These are phyloP conservation scores for Bubo bubo DNA, from an alignment of 2,113 vertebrate genomes.

Conservation along the genomic window DNA sequence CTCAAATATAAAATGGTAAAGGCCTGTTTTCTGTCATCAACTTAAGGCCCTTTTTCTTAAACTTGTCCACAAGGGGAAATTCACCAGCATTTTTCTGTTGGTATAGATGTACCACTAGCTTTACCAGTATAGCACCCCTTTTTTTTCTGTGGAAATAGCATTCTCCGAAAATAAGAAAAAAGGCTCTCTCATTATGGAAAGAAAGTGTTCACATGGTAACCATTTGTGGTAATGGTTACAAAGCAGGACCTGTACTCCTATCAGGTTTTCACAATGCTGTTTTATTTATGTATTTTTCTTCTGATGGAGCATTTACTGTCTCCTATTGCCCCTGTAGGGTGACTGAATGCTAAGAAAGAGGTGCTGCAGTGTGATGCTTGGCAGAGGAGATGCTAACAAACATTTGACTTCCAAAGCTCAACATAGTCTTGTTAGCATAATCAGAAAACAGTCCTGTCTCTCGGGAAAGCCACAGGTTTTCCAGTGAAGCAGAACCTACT, in stretches of 20 bases:
- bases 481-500: background rate
- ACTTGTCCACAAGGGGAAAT: background rate
- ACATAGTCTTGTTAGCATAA: background rate
- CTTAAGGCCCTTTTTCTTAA: background rate
- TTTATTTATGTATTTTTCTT: background rate
- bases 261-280: background rate
- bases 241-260: background rate
- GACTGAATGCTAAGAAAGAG: background rate
- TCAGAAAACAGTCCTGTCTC: background rate
- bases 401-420: background rate
- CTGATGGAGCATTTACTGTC: background rate
- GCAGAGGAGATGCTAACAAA: background rate
- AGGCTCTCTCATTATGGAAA: background rate
- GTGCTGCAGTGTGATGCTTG: background rate
- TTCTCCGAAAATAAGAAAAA: background rate
- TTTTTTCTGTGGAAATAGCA: background rate
- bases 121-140: background rate
- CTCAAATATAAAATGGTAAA: background rate
- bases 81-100: background rate
- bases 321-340: background rate
- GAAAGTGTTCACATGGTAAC: background rate
- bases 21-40: background rate
- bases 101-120: accelerated
- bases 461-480: background rate
- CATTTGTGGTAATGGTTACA: background rate